Percentiles rank a stretch among this genome's conserved stretches.
Evolutionary conservation across 2,113 vertebrate species (phyloP).

Genomic region (Callopanchax toddi): DNA sequence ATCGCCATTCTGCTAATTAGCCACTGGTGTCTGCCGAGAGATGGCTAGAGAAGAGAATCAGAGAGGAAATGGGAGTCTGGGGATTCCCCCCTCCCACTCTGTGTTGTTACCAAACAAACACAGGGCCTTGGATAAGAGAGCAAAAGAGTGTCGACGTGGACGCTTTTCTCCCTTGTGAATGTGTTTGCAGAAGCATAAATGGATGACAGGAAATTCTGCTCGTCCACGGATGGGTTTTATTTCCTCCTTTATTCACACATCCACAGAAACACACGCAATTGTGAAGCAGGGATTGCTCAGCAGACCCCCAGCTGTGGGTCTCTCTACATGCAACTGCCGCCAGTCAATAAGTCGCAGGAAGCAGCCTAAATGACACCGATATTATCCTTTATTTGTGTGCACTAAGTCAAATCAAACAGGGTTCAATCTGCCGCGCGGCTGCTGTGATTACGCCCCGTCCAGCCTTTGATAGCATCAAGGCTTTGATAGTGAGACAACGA

Average conservation of each 20-base stretch:
- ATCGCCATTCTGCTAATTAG: constrained; percentile 97
- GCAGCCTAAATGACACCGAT: constrained; percentile 72
- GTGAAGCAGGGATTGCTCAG: constrained; percentile 61
- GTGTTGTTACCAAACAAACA: constrained; percentile 89
- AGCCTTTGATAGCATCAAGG: constrained; percentile 68
- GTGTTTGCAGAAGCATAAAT: constrained; percentile 50
- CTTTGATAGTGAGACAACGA: constrained; percentile 73
- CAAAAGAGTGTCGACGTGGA: constrained; percentile 49
- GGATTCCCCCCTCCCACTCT: constrained; percentile 74
- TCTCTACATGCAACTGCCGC: constrained; percentile 56
- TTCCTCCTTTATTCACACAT: constrained; percentile 44
- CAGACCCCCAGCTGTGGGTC: constrained; percentile 66
- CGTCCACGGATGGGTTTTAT: constrained; percentile 53
- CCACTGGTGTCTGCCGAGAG: constrained; percentile 90
- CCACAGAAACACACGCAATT: constrained; percentile 51
- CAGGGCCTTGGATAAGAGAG: constrained; percentile 53
- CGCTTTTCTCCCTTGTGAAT: constrained; percentile 15
- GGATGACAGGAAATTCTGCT: constrained; percentile 40
- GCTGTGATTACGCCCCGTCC: constrained; percentile 71
- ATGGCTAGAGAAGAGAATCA: constrained; percentile 80
- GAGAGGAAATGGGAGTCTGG: constrained; percentile 84
- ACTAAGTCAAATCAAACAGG: constrained; percentile 76
- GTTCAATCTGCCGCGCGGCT: constrained; percentile 64
- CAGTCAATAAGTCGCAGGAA: constrained; percentile 73
- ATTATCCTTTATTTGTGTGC: constrained; percentile 77